Conservation (phyloP, 2,888 invertebrate species). For the Agonopterix subpropinquella region DNA sequence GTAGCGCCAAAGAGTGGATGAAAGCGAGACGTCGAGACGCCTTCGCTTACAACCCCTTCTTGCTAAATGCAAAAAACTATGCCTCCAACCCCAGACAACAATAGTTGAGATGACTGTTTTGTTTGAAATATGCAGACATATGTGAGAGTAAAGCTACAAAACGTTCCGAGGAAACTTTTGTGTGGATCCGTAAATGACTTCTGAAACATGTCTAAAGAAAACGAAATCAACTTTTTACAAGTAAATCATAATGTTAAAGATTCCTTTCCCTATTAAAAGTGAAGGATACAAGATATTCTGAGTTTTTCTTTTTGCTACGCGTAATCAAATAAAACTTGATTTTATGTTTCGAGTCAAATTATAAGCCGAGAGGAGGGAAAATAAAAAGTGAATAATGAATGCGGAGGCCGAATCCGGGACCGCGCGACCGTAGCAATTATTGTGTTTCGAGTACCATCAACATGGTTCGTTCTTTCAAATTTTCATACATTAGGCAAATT, state of each 20-base stretch:
- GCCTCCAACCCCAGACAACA: conserved; percentile 49
- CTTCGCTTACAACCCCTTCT: conserved; percentile 57
- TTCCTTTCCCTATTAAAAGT: conserved; percentile 55
- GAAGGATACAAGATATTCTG: conserved; percentile 57
- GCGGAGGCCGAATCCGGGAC: conserved; percentile 67
- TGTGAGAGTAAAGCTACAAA: background rate
- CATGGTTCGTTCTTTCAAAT: conserved; percentile 73
- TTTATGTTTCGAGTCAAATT: conserved; percentile 75
- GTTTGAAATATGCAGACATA: conserved; percentile 24
- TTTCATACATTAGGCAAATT: conserved; percentile 74
- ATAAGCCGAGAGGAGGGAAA: conserved; percentile 69
- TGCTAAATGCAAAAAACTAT: conserved; percentile 62
- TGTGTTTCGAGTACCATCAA: conserved; percentile 75
- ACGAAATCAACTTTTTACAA: conserved; percentile 36
- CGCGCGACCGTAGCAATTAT: conserved; percentile 73
- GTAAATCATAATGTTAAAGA: conserved; percentile 42
- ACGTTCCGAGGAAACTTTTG: background rate
- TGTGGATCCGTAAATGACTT: conserved; percentile 10
- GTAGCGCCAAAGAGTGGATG: conserved; percentile 61
- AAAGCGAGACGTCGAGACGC: conserved; percentile 60
- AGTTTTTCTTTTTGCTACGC: conserved; percentile 57
- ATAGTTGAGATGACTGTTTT: conserved; percentile 62
- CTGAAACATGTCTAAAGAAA: conserved; percentile 17
- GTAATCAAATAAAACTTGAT: conserved; percentile 75
- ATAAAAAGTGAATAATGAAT: conserved; percentile 76